Conservation (phyloP, 2,888 invertebrate genomes). For the Melanargia galathea region DNA sequence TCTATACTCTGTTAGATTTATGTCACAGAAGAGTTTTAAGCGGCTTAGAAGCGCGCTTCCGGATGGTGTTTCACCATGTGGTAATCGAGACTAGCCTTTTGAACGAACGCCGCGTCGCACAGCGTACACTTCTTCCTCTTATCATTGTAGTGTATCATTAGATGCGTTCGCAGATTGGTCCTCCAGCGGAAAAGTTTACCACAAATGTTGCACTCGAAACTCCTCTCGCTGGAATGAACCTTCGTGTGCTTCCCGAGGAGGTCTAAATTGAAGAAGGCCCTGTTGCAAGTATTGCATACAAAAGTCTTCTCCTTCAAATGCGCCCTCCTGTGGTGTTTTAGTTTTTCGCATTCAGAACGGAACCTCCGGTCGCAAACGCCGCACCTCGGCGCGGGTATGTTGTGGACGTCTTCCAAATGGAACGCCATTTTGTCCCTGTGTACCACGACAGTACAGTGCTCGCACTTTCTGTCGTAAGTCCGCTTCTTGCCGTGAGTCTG, state of each 20-base stretch:
- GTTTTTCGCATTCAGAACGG: slow-evolving; percentile 44
- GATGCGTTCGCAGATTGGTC: not conserved
- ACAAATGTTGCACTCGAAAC: not conserved
- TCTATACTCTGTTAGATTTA: too few relatives aligned
- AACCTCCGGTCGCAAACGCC: slow-evolving; percentile 55
- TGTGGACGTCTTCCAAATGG: slow-evolving; percentile 52
- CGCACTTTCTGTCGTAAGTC: slow-evolving; percentile 47
- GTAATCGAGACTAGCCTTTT: slow-evolving; percentile 72
- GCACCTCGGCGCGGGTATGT: slow-evolving; percentile 50
- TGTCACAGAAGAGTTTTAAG: too few relatives aligned
- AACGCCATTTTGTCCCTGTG: slow-evolving; percentile 43
- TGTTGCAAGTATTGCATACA: slow-evolving; percentile 3
- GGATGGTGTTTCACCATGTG: slow-evolving; percentile 53
- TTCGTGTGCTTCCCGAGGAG: not conserved
- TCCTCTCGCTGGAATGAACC: slow-evolving; percentile 21
- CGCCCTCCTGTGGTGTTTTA: slow-evolving; percentile 48
- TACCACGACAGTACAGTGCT: slow-evolving; percentile 16
- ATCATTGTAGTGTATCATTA: not conserved
- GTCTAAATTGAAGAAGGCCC: not conserved
- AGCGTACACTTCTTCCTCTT: slow-evolving; percentile 47
- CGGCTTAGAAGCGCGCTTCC: not conserved
- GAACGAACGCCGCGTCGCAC: slow-evolving; percentile 71
- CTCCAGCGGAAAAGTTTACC: not conserved
- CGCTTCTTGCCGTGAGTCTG: slow-evolving; percentile 47
- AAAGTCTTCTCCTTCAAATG: slow-evolving; percentile 51